phyloP scores from a whole-genome alignment of 2,113 vertebrate genomes.

The Coracopsis vasa region DNA sequence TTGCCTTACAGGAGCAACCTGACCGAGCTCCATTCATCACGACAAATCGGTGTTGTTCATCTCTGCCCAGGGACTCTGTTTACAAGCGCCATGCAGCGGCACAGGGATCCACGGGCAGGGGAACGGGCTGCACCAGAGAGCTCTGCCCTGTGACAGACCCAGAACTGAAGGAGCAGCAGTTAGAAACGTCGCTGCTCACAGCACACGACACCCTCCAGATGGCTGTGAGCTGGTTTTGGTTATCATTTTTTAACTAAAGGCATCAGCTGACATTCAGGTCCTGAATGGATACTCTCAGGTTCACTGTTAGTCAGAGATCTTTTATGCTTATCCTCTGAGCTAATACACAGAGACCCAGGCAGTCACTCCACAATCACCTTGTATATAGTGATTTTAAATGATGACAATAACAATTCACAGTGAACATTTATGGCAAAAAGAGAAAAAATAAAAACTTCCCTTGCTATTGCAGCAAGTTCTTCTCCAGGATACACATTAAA shows the following conservation, averaged over 20 bases:
- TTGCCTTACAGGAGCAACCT: conserved; percentile 20
- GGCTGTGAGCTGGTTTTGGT: background rate
- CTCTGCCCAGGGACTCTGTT: background rate
- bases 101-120: background rate
- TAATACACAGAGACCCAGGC: background rate
- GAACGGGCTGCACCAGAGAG: background rate
- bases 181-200: background rate
- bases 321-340: background rate
- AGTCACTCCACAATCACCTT: background rate
- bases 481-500: background rate
- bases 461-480: background rate
- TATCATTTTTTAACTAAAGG: conserved; percentile 1
- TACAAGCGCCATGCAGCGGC: background rate
- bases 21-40: conserved; percentile 38
- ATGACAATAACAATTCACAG: background rate
- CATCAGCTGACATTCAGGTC: background rate
- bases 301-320: background rate
- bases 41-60: conserved; percentile 9
- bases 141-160: background rate
- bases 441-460: background rate
- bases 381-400: background rate
- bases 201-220: conserved; percentile 37
- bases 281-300: background rate
- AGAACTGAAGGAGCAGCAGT: background rate
- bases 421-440: background rate